Percentiles rank a stretch among this genome's conserved stretches.
Conservation (phyloP, 2,113 vertebrate genomes). For the Columba livia region DNA sequence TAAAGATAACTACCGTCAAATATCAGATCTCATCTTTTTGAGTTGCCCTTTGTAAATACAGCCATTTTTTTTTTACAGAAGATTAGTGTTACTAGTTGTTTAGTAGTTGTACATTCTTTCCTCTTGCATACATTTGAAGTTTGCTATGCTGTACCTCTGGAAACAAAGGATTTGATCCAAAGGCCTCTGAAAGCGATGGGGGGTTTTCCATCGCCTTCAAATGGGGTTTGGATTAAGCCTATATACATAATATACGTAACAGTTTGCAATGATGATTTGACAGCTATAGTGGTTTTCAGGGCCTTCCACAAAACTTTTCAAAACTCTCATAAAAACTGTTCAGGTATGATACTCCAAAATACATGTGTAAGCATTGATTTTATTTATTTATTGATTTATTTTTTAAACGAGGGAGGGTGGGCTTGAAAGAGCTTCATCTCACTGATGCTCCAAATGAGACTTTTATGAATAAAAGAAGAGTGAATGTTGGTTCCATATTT, state of each 20-base stretch:
- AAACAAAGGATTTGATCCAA: conserved; percentile 47
- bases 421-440: background rate
- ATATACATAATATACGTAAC: background rate
- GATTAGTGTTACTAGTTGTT: background rate
- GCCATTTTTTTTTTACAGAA: background rate
- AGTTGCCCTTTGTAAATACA: background rate
- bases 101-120: background rate
- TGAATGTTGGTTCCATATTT: background rate
- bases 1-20: background rate
- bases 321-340: background rate
- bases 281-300: background rate
- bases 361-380: background rate
- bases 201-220: background rate
- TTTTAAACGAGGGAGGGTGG: rapidly evolving
- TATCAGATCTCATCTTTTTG: background rate
- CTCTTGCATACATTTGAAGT: background rate
- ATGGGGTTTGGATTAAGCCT: background rate
- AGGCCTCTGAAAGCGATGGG: background rate
- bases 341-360: background rate
- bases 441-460: background rate
- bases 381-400: background rate
- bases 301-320: background rate
- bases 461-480: background rate
- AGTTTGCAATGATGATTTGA: background rate
- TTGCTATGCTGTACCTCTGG: background rate